These are phyloP conservation scores for Globodera rostochiensis DNA, from an alignment of 1,140 invertebrate genomes.

Conservation along the genomic window DNA sequence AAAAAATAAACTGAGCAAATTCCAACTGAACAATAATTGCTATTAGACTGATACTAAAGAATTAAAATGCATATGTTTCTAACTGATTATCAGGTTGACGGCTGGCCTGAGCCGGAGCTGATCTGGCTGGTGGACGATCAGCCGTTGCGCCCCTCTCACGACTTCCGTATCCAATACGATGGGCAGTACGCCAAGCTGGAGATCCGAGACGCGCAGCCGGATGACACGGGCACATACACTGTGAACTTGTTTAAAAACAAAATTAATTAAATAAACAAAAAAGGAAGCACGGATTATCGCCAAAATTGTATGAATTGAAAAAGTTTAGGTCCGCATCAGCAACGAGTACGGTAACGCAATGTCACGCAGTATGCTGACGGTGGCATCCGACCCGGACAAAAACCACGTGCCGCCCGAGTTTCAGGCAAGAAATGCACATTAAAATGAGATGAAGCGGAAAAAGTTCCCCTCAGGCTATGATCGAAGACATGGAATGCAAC, in stretches of 20 bases:
- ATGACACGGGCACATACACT: constrained; percentile 62
- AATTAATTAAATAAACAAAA: neutral
- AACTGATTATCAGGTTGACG: constrained; percentile 46
- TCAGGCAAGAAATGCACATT: constrained; percentile 41
- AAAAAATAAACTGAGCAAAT: too few relatives aligned
- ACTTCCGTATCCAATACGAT: constrained; percentile 63
- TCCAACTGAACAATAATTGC: too few relatives aligned
- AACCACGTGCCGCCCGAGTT: constrained; percentile 63
- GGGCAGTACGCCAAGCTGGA: constrained; percentile 62
- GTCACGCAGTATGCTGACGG: constrained; percentile 56
- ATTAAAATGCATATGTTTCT: constrained; percentile 2
- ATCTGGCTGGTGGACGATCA: constrained; percentile 63
- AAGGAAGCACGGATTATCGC: too few relatives aligned
- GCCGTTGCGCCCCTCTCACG: constrained; percentile 61
- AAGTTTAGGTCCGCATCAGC: constrained; percentile 41
- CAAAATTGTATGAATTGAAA: too few relatives aligned
- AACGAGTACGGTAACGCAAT: constrained; percentile 60
- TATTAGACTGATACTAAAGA: too few relatives aligned
- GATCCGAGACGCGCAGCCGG: constrained; percentile 63
- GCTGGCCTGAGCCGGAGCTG: constrained; percentile 63
- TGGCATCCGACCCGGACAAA: constrained; percentile 63
- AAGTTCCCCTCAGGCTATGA: constrained; percentile 43
- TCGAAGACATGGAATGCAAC: constrained; percentile 65
- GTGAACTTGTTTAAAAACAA: constrained; percentile 35
- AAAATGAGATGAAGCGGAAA: neutral